Percentiles rank a stretch among this genome's conserved stretches.
These are phyloP conservation scores for Erpobdella octoculata DNA, from an alignment of 2,888 invertebrate species.

Conservation along the genomic window DNA sequence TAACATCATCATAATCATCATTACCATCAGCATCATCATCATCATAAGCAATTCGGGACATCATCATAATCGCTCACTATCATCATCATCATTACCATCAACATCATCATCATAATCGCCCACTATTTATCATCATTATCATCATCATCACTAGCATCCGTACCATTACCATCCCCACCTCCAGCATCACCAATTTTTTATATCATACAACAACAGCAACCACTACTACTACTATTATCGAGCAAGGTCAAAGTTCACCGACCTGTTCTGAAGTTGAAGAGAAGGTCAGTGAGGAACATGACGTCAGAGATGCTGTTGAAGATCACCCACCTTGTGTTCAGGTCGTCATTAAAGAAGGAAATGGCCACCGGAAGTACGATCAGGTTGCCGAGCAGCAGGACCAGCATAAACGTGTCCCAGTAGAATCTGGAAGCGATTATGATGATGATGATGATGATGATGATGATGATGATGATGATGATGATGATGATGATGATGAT, in stretches of 20 bases:
- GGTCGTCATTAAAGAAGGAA: conserved; percentile 61
- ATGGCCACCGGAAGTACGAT: conserved; percentile 98
- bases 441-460: conserved; percentile 17
- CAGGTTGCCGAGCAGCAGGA: conserved; percentile 90
- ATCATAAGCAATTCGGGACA: no score
- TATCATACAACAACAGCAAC: not conserved
- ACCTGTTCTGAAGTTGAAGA: conserved; percentile 99
- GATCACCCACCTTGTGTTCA: conserved; percentile 94
- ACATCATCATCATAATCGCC: not conserved
- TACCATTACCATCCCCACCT: not conserved
- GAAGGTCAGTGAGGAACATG: conserved; percentile 98
- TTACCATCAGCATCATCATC: not conserved
- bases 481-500: conserved; percentile 22
- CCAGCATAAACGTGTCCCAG: conserved; percentile 98
- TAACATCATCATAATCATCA: not conserved
- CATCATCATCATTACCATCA: not conserved
- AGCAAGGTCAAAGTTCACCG: conserved; percentile 39
- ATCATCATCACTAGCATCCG: not conserved
- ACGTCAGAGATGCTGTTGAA: conserved; percentile 99
- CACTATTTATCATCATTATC: not conserved
- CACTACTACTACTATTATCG: not conserved
- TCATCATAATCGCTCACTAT: not conserved
- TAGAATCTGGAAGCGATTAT: conserved; percentile 72
- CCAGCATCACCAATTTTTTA: not conserved
- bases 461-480: conserved; percentile 24